Conservation (phyloP, 2,113 vertebrate species). For the Myrmecophaga tridactyla region DNA sequence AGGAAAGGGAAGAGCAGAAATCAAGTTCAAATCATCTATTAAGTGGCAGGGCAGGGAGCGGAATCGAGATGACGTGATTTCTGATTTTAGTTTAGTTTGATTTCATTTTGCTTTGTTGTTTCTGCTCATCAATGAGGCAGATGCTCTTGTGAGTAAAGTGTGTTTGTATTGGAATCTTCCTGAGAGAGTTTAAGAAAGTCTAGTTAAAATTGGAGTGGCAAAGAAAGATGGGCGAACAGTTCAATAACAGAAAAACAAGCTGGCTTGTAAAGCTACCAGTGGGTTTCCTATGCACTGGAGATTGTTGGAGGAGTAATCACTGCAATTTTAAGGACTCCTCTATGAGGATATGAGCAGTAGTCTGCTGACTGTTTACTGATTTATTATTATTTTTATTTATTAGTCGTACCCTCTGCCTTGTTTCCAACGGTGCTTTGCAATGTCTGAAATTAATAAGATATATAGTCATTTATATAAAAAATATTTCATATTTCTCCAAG, state of each 20-base stretch:
- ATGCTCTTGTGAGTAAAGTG: not conserved
- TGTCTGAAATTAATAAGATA: not conserved
- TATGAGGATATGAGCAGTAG: not conserved
- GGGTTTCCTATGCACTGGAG: not conserved
- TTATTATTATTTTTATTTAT: not conserved
- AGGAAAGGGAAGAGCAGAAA: not conserved
- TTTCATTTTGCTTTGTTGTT: not conserved
- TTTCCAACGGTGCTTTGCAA: not conserved
- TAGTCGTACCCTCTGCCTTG: not conserved
- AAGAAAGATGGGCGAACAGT: not conserved
- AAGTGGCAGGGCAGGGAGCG: not conserved
- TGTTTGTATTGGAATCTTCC: not conserved
- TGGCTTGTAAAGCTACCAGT: not conserved
- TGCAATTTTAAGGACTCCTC: not conserved
- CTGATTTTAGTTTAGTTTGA: not conserved
- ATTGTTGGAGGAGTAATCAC: not conserved
- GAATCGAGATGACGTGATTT: not conserved
- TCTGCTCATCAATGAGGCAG: not conserved
- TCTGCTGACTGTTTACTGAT: not conserved
- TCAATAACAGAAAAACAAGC: not conserved
- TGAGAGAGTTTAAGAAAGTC: not conserved
- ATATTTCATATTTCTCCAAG: constrained; percentile 26
- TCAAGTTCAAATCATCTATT: not conserved
- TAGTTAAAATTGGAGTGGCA: not conserved
- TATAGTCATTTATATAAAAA: not conserved